Percentiles rank a stretch among this genome's conserved stretches.
Conservation (phyloP, 30 jellyfish, hydroid and myxozoan species). For the Clytia hemisphaerica region DNA sequence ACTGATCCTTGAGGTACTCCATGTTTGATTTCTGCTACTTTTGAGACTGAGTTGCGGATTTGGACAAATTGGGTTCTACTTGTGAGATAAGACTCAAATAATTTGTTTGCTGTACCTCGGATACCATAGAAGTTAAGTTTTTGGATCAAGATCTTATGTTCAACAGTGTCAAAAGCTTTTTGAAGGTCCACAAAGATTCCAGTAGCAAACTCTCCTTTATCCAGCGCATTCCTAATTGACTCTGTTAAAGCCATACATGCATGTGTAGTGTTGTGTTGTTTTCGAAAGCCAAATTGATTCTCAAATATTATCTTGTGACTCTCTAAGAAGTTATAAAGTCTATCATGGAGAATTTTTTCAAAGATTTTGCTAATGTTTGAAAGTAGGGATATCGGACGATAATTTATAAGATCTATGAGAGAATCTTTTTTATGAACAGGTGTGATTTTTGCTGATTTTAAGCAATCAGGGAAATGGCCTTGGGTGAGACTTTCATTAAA, state of each 20-base stretch:
- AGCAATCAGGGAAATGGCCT: slow-evolving; percentile 28
- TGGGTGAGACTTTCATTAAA: slow-evolving; percentile 39
- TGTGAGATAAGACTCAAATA: slow-evolving; percentile 50
- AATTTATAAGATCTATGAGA: slow-evolving; percentile 21
- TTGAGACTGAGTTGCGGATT: slow-evolving; percentile 36
- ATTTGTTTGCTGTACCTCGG: slow-evolving; percentile 30
- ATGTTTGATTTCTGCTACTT: slow-evolving; percentile 17
- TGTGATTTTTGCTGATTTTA: slow-evolving; percentile 43
- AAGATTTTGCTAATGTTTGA: slow-evolving; percentile 40
- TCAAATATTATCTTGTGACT: slow-evolving; percentile 20
- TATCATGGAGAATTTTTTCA: slow-evolving; percentile 40
- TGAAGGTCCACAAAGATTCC: slow-evolving; percentile 48
- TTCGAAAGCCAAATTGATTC: slow-evolving; percentile 49
- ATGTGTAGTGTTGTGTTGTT: slow-evolving; percentile 38
- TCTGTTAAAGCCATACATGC: slow-evolving; percentile 53
- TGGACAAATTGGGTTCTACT: slow-evolving; percentile 49
- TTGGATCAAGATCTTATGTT: slow-evolving; percentile 27
- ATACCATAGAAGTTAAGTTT: slow-evolving; percentile 53
- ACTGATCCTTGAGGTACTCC: slow-evolving; percentile 62
- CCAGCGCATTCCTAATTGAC: slow-evolving; percentile 39
- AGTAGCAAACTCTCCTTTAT: slow-evolving; percentile 39
- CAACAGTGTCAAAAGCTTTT: slow-evolving; percentile 50
- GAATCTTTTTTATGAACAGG: slow-evolving; percentile 45
- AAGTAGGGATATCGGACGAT: slow-evolving; percentile 53
- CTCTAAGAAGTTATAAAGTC: slow-evolving; percentile 27